Percentiles rank a stretch among this genome's conserved stretches.
phyloP scores from a whole-genome alignment of 2,113 vertebrate genomes.

The Myrmecophaga tridactyla region DNA sequence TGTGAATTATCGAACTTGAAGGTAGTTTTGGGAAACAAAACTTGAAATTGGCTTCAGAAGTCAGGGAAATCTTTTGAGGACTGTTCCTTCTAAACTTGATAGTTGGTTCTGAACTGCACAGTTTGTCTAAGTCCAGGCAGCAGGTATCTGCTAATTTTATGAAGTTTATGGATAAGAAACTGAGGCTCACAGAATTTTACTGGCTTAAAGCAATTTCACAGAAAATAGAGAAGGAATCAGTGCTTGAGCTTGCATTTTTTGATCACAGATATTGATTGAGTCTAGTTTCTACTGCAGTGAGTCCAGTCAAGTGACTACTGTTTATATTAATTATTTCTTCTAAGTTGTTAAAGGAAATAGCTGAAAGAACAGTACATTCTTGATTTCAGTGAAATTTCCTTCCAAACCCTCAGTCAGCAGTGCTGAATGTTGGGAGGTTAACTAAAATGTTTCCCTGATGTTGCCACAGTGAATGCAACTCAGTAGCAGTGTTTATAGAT shows the following conservation, averaged over 20 bases:
- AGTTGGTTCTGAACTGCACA: too few relatives aligned
- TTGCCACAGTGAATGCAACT: not conserved
- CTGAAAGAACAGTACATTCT: slow-evolving; percentile 71
- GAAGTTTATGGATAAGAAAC: not conserved
- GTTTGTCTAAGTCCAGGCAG: not conserved
- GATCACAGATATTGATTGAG: not conserved
- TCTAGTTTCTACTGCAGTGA: not conserved
- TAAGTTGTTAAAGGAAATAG: slow-evolving; percentile 59
- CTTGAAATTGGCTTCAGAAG: too few relatives aligned
- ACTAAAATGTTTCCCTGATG: not conserved
- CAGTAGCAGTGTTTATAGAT: not conserved
- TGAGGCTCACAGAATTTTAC: too few relatives aligned
- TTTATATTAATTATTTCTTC: slow-evolving; percentile 57
- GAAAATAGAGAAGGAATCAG: not conserved
- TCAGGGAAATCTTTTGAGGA: too few relatives aligned
- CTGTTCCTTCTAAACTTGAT: too few relatives aligned
- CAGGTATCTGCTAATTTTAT: not conserved
- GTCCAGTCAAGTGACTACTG: slow-evolving; percentile 34
- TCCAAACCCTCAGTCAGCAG: not conserved
- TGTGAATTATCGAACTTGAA: too few relatives aligned
- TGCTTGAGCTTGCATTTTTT: not conserved
- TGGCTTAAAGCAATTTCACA: not conserved
- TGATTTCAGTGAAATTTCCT: slow-evolving; percentile 35
- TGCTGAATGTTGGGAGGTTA: slow-evolving; percentile 8
- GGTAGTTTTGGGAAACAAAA: too few relatives aligned